Evolutionary conservation across 2,888 invertebrate genomes (phyloP).

Genomic region (Sminthurides aquaticus): DNA sequence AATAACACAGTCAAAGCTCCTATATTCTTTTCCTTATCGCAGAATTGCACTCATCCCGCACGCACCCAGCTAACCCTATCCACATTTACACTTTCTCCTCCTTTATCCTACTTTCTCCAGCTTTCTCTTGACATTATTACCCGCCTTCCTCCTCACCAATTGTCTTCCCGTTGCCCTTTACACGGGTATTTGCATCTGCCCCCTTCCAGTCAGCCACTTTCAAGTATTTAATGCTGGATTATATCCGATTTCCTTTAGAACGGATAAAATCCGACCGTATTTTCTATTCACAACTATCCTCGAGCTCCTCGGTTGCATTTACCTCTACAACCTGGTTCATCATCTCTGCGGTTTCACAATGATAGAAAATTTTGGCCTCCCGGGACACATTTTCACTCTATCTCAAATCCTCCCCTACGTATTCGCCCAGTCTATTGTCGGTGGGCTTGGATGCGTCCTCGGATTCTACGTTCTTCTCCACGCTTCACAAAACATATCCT

Average conservation of each 20-base stretch:
- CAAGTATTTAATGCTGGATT: slow-evolving; percentile 1
- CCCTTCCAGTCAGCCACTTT: too few species aligned
- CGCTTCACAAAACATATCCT: slow-evolving; percentile 81
- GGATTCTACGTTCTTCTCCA: slow-evolving; percentile 83
- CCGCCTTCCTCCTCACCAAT: too few species aligned
- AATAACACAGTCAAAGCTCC: neutral
- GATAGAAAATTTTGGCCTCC: slow-evolving; percentile 23
- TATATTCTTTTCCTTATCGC: neutral
- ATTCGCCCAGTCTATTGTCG: slow-evolving; percentile 56
- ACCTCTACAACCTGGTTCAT: slow-evolving; percentile 70
- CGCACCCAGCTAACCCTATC: neutral
- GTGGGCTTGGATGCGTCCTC: slow-evolving; percentile 58
- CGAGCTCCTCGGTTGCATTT: slow-evolving; percentile 70
- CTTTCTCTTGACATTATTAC: too few species aligned
- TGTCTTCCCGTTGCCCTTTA: too few species aligned
- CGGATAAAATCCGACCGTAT: slow-evolving; percentile 65
- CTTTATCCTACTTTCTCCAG: neutral
- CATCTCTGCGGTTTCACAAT: slow-evolving; percentile 23
- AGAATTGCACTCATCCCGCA: neutral
- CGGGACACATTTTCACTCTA: slow-evolving; percentile 9
- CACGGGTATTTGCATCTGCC: too few species aligned
- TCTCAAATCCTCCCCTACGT: slow-evolving; percentile 10
- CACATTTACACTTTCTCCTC: neutral
- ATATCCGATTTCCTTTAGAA: slow-evolving; percentile 51
- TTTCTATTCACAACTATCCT: slow-evolving; percentile 61